phyloP scores from a whole-genome alignment of 2,113 vertebrate species.

The Melanostigma gelatinosum region DNA sequence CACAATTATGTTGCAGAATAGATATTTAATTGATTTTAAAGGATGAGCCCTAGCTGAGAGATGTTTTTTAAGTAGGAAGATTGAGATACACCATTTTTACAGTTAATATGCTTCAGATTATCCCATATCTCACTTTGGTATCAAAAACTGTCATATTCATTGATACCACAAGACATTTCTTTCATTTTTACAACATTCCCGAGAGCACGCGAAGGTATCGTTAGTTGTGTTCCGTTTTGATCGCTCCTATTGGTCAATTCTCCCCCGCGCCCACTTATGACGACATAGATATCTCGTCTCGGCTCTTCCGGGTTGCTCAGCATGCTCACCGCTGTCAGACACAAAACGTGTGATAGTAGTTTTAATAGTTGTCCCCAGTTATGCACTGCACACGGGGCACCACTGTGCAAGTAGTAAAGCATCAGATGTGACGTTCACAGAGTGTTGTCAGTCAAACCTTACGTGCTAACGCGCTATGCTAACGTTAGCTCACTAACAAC shows the following conservation, averaged over 20 bases:
- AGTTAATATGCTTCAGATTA: fast-evolving
- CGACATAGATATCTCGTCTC: slow-evolving; percentile 20
- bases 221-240: slow-evolving; percentile 19
- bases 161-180: fast-evolving
- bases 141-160: not conserved
- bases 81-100: fast-evolving
- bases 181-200: slow-evolving; percentile 5
- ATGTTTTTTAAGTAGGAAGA: not conserved
- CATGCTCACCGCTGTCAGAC: not conserved
- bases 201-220: slow-evolving; percentile 1
- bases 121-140: not conserved
- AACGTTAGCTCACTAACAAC: not conserved
- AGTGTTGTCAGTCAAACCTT: not conserved
- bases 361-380: not conserved
- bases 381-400: not conserved
- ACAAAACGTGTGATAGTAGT: not conserved
- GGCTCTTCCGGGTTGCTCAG: slow-evolving; percentile 33
- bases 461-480: slow-evolving; percentile 11
- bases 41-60: fast-evolving
- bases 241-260: slow-evolving; percentile 65
- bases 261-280: slow-evolving; percentile 66
- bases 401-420: not conserved
- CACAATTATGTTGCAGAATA: not conserved
- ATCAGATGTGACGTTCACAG: not conserved
- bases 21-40: not conserved